A percentile compares a stretch with the other conserved stretches of the same genome.
These are phyloP conservation scores for Sebastes kiyomatsui DNA, from an alignment of 2,797 vertebrate genomes.

Conservation along the genomic window DNA sequence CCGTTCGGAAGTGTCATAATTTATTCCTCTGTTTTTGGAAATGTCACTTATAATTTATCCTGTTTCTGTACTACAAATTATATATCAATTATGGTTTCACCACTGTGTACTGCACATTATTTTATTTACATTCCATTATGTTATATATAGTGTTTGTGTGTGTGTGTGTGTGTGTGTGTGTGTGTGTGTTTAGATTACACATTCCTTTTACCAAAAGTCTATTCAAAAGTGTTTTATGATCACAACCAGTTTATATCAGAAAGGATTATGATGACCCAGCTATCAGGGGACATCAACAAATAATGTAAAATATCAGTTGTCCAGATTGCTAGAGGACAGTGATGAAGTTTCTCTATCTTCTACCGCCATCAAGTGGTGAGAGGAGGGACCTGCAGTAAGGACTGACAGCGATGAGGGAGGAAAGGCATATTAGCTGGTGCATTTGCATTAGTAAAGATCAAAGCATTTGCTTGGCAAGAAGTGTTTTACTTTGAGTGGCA, in stretches of 20 bases:
- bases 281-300: not conserved
- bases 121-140: not conserved
- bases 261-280: too few relatives aligned
- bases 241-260: not conserved
- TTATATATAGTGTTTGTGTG: not conserved
- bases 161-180: not conserved
- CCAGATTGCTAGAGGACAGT: not conserved
- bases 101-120: rapidly evolving
- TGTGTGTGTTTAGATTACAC: not conserved
- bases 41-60: not conserved
- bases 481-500: not conserved
- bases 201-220: too few relatives aligned
- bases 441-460: not conserved
- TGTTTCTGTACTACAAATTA: not conserved
- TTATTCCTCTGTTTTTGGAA: not conserved
- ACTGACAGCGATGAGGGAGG: not conserved
- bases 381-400: not conserved
- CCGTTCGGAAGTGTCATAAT: not conserved
- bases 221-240: not conserved
- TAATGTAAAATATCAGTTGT: too few relatives aligned
- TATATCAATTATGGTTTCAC: not conserved
- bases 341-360: not conserved
- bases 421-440: not conserved
- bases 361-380: constrained; percentile 54
- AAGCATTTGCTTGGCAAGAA: not conserved